Evolutionary conservation across 2,113 vertebrate species (phyloP).

Genomic region (Muntiacus reevesi): DNA sequence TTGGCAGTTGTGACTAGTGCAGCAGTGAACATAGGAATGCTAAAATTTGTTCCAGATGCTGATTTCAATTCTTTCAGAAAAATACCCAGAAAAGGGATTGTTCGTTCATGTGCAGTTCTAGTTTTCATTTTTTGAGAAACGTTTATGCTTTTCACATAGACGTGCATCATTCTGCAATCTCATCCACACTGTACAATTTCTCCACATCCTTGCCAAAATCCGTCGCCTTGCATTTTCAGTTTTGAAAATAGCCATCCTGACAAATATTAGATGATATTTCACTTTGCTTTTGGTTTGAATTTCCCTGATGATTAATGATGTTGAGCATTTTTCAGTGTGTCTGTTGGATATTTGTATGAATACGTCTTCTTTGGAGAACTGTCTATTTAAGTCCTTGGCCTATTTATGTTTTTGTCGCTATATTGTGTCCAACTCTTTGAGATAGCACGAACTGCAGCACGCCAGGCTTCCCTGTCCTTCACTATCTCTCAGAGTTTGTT

Average conservation of each 20-base stretch:
- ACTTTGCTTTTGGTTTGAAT: not conserved
- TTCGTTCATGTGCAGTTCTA: not conserved
- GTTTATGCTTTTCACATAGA: not conserved
- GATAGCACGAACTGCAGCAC: not conserved
- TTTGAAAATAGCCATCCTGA: not conserved
- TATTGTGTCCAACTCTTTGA: not conserved
- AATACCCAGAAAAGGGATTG: not conserved
- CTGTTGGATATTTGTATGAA: not conserved
- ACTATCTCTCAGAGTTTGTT: not conserved
- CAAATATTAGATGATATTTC: too few species aligned
- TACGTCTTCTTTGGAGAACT: not conserved
- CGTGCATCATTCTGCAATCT: not conserved
- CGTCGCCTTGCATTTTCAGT: rapidly evolving
- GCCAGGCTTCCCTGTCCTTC: not conserved
- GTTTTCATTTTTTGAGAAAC: not conserved
- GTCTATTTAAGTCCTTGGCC: not conserved
- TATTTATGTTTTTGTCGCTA: not conserved
- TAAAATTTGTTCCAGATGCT: not conserved
- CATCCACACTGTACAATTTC: not conserved
- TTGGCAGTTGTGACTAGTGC: not conserved
- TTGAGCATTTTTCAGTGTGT: not conserved
- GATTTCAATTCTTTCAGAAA: not conserved
- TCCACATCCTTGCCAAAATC: not conserved
- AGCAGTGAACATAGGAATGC: not conserved
- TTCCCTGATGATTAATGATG: not conserved